Base-by-base conservation (phyloP, 1,140 invertebrate species). In the Drosophila carrolli region DNA sequence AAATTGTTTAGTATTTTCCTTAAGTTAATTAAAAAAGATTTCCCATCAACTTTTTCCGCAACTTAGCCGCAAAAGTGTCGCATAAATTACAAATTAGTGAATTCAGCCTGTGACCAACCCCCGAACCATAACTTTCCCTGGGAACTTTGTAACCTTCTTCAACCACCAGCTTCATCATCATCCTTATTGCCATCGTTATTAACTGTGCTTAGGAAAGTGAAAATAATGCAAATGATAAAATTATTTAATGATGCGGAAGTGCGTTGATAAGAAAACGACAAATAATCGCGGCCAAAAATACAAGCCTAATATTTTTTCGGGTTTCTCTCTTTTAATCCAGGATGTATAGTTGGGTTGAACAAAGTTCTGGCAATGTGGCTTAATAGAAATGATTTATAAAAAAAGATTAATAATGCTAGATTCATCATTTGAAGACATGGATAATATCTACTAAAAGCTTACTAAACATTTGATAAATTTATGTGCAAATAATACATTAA, bases 191-290 rank as follows among this genome's bases (percentile, higher is more conserved):
- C 51, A 47, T 41, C 65, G 44, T 70, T 41, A 71, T 71, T 43
- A 19, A 40, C 62, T 81, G 67, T 86, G 83, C 79, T 86, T 88
- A 88, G 83, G 67, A 88, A 88, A 84, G 83, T 88, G 80, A 88
- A 88, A 89, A 89, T 89, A 88, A 88, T 88, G 83, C 67, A 88
- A 88, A 88, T 88, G 84, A 88, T 88, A 76, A 88, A 88, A 88
- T 89, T 84, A 88, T 84, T 88, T 88, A 88, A 88, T 88, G 84
- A 89, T 84, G 84, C 83, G 83, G 83, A 88, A 88, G 83, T 89
- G 77, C 83, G 84, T 67, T 88, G 83, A 89, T 88, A 88, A 88
- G 83, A 65, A 79, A 88, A 77, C 68, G 83, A 89, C 83, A 88
- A 88, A 88, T 88, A 81, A 80, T 71, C 65, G 35, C 11, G n/a